Conservation (phyloP, 2,113 vertebrate species). For the Hiodon tergisus region DNA sequence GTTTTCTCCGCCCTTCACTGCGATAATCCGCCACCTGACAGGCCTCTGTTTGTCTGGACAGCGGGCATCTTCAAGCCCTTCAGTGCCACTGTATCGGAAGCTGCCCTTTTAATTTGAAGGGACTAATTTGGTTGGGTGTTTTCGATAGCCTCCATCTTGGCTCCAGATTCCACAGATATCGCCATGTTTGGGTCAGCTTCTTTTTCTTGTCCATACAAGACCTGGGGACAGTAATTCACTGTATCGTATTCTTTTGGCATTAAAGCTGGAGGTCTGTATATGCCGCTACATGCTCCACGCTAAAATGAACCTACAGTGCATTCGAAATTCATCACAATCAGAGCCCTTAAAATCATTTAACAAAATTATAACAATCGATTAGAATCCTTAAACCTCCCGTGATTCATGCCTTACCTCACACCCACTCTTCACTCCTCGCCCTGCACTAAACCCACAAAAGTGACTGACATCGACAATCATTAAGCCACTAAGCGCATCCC, state of each 20-base stretch:
- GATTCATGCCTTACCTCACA: too few relatives aligned
- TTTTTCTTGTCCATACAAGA: neutral
- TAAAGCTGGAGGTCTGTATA: neutral
- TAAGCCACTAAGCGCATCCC: neutral
- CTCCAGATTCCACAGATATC: neutral
- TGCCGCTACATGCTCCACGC: neutral
- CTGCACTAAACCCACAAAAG: too few relatives aligned
- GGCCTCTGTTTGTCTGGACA: conserved; percentile 16
- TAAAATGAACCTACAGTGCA: neutral
- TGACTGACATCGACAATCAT: neutral
- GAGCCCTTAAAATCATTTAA: neutral
- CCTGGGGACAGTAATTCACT: neutral
- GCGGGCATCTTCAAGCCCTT: neutral
- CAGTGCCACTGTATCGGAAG: neutral
- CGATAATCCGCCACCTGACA: conserved; percentile 34
- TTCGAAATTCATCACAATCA: neutral
- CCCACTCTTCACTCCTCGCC: too few relatives aligned
- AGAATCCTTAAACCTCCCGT: too few relatives aligned
- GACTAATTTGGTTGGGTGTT: neutral
- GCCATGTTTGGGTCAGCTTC: neutral
- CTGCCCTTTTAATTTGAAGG: neutral
- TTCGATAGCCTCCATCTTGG: neutral
- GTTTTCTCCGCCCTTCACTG: conserved; percentile 32
- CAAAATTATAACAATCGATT: too few relatives aligned
- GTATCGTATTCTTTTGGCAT: neutral